Evolutionary conservation across 2,113 vertebrate species (phyloP).

Genomic region (Hemichromis elongatus): DNA sequence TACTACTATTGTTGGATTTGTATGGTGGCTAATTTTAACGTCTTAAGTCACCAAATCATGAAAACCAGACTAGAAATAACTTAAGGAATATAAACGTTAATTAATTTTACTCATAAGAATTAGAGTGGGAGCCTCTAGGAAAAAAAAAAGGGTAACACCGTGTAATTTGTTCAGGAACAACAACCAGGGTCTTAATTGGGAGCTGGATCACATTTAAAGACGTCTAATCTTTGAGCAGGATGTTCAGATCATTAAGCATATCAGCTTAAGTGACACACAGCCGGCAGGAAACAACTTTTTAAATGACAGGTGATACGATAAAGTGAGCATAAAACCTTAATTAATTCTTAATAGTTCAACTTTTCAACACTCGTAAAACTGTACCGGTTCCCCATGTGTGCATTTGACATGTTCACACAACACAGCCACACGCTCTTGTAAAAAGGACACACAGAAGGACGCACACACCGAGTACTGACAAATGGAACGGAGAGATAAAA

Average conservation of each 20-base stretch:
- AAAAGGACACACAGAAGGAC: neutral
- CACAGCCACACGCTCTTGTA: neutral
- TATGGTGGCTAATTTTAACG: neutral
- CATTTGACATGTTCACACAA: neutral
- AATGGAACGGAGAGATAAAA: constrained; percentile 13
- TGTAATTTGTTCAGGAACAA: neutral
- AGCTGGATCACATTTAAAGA: neutral
- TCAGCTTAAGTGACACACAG: neutral
- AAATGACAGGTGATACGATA: neutral
- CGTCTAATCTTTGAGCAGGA: neutral
- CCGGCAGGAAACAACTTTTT: neutral
- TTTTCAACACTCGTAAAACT: neutral
- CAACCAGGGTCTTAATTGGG: neutral
- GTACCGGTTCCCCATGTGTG: neutral
- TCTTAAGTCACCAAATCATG: neutral
- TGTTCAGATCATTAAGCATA: neutral
- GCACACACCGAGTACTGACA: neutral
- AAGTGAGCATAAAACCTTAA: neutral
- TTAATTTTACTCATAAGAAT: neutral
- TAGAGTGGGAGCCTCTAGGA: neutral
- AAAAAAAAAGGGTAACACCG: neutral
- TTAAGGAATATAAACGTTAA: neutral
- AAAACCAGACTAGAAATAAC: neutral
- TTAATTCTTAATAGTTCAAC: neutral
- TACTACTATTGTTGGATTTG: neutral